Evolutionary conservation across 2,113 vertebrate species (phyloP), one percentile per base, ranked within the genome.

Genomic region (Numida meleagris): DNA sequence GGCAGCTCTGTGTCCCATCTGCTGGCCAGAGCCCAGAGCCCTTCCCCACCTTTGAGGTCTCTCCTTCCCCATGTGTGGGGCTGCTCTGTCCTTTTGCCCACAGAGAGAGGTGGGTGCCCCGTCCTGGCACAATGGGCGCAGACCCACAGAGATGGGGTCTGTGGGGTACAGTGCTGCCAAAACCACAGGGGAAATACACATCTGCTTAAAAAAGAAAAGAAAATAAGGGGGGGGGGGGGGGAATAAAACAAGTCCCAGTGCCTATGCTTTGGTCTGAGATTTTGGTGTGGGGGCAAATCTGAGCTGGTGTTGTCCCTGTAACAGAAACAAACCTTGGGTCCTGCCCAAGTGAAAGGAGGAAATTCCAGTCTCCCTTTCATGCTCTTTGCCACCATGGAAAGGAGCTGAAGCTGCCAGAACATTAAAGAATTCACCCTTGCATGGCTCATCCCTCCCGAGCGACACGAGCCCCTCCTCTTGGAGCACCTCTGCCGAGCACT

Each of bases 241-340:
- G 8, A 8, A 19, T 25, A 8, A 15, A 25, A 18, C 6, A 36
- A 36, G 42, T 63, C 10, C 0, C n/a, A 29, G 57, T 0, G 0
- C 36, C 15, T 6, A 10, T 59, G 21, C 34, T 66, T n/a, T 15
- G 10, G 51, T 36, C n/a, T 16, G 34, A 34, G 43, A 23, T 48
- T 48, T 61, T 20, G 4, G n/a, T 27, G 43, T 6, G 29, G 58
- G 46, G 43, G 33, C 71, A 66, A 33, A n/a, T 13, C 40, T 1
- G 3, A 51, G 29, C 9, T 38, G 34, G 25, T 0, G 0, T 11
- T 9, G 0, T 25, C 34, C 20, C 51, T 31, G 8, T 25, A 42
- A 45, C n/a, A 16, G 45, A 45, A 78, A 19, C 31, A 1, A 4
- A 14, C 31, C 40, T 27, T 6, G 3, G 24, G 24, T 31, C 42